Percentiles rank a stretch among this genome's conserved stretches.
Evolutionary conservation across 1,140 invertebrate genomes (phyloP).

Genomic region (Trinorchestia longiramus): DNA sequence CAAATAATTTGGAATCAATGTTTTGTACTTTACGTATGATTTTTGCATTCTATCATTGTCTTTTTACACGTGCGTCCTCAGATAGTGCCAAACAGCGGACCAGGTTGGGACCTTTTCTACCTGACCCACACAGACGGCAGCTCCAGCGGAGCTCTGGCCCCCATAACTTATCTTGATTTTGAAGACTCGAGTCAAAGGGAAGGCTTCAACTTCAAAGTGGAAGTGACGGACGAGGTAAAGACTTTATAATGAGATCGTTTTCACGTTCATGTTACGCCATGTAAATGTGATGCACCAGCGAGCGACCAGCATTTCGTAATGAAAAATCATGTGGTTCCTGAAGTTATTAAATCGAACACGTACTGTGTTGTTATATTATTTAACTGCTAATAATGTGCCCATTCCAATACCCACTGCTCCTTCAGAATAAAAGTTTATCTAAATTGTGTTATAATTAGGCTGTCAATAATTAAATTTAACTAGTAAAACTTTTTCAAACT

Average conservation of each 20-base stretch:
- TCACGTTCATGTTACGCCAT: background rate
- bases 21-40: background rate
- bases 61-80: conserved; percentile 68
- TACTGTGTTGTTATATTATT: no score
- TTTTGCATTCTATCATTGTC: background rate
- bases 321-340: no score
- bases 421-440: no score
- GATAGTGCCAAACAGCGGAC: conserved; percentile 79
- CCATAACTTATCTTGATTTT: conserved; percentile 87
- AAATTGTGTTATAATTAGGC: no score
- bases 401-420: no score
- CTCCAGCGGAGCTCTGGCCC: conserved; percentile 78
- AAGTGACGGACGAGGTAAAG: conserved; percentile 87
- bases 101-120: conserved; percentile 63
- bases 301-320: no score
- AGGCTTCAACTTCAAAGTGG: conserved; percentile 85
- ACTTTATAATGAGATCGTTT: conserved; percentile 71
- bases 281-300: no score
- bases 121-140: conserved; percentile 72
- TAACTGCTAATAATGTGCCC: no score
- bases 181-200: conserved; percentile 85
- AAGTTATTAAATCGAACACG: no score
- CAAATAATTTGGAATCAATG: no score
- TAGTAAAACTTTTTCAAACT: no score
- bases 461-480: no score